Base-by-base conservation (phyloP, 2,113 vertebrate species). In the Hippolais icterina region DNA sequence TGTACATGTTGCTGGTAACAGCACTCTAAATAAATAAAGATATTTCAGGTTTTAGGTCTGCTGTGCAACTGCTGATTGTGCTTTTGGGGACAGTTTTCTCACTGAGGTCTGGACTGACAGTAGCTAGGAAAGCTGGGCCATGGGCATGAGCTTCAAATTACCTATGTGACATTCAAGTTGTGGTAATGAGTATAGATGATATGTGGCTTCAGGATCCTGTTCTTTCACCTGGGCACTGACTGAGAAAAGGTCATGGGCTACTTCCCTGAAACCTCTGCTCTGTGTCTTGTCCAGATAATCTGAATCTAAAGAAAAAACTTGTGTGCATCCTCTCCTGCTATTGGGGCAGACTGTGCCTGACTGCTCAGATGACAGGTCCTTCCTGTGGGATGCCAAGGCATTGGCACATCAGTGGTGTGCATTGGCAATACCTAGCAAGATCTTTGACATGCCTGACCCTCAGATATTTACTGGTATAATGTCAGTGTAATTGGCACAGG, bases 81-180 rank as follows among this genome's bases (percentile, higher is more conserved):
- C 11, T 78, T 95, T 42, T 59, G 42, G 42, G 27, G 25, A 15
- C 7, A 37, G 37, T 63, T 70, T 94, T 88, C 50, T 53, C 28
- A 21, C 21, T 64, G 71, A 41, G 4, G 19, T 61, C 29, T 90
- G 3, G 72, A 5, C 4, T 50, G 66, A 19, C 11, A 41, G 23
- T 23, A 42, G 20, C 31, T 71, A 14, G 57, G 9, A 53, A 79
- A 79, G 61, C 46, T 85, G 47, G 29, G 21, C 59, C 2, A 0
- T 27, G 39, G 39, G 46, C 20, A 15, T 3, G 25, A 42, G 5
- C 19, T 54, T 81, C 56, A 56, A 39, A 61, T 81, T 59, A 27
- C 37, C 5, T 16, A 1, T 0, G 1, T 35, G 70, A n/a, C 33
- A 33, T 37, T 37, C 14, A 49, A 31, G n/a, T 56, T 0, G 0